Conservation (phyloP, 1,140 invertebrate species). For the Anoplolepis gracilipes region DNA sequence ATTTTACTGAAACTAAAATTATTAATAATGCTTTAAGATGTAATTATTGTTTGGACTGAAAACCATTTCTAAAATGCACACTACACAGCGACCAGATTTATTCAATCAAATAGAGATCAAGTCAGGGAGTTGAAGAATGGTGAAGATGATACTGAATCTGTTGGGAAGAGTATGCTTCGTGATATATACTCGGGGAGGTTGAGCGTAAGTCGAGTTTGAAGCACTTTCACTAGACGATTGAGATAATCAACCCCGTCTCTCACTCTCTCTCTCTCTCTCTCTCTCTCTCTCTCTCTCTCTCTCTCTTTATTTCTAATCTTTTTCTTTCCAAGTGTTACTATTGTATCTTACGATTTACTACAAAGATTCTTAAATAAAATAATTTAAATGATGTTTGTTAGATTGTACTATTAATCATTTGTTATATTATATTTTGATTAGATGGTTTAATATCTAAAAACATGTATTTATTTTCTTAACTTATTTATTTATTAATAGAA, state of each 20-base stretch:
- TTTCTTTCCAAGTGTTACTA: too few species aligned
- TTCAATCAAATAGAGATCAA: not conserved
- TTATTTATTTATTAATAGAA: too few species aligned
- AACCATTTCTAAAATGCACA: not conserved
- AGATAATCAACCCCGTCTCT: conserved; percentile 25
- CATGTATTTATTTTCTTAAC: too few species aligned
- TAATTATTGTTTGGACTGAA: not conserved
- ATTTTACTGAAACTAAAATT: not conserved
- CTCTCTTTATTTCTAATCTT: too few species aligned
- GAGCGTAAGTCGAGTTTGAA: conserved; percentile 77
- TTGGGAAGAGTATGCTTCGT: conserved; percentile 72
- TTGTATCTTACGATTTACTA: too few species aligned
- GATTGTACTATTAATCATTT: too few species aligned
- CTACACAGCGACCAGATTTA: not conserved
- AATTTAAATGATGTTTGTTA: too few species aligned
- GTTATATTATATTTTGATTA: too few species aligned
- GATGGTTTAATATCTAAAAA: too few species aligned
- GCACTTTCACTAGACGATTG: conserved; percentile 79
- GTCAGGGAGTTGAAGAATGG: conserved; percentile 74
- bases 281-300: too few species aligned
- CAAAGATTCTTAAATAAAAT: too few species aligned
- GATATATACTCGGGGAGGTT: conserved; percentile 81
- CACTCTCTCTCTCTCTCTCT: too few species aligned
- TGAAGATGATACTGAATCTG: conserved; percentile 81
- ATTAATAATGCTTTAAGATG: not conserved